Evolutionary conservation across 64 coral and sea anemone species (phyloP), one percentile per base, ranked within the genome.

Genomic region (Trachythela sp.): DNA sequence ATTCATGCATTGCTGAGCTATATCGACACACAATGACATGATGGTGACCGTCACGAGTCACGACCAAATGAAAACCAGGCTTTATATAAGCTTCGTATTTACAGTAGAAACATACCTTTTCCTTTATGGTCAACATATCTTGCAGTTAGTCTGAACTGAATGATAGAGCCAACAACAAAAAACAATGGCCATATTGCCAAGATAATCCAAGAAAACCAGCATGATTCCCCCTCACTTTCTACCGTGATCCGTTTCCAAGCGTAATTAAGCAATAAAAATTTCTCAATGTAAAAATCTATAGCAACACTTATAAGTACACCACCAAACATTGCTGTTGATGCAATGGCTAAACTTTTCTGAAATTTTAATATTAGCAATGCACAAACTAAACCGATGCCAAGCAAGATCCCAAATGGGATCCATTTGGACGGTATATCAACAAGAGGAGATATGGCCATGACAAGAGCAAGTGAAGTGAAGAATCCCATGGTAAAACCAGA

Each of bases 341-440:
- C 70, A 77, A 95, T 95, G 41, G 85, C 83, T 59, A 95, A 90
- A 40, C 89, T 84, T 77, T 99, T 99, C 71, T 99, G 93, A 88
- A 92, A 99, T 18, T 89, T 91, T 48, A 99, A 45, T 8, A 86
- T 89, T 34, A 95, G 50, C 43, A 95, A n/a, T 32, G 70, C 86
- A 86, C 91, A 93, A 26, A 93, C 15, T 26, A 99, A 43, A 76
- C 93, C 91, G 29, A 95, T 52, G 0, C 91, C 93, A 36, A 99
- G 96, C 9, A 99, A 71, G 7, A 94, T 84, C 18, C 95, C 95
- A 89, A 99, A 99, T 18, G 95, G 95, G 67, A 99, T 95, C 95
- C 95, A 99, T 86, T 86, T 93, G 9, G 91, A 91, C 4, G 87
- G 67, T 18, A 95, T 91, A 30, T 91, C 88, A 38, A 90, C 90